Percentiles rank a stretch among this genome's conserved stretches.
phyloP scores from a whole-genome alignment of 2,113 vertebrate genomes.

The Gallinago paraguaiae region DNA sequence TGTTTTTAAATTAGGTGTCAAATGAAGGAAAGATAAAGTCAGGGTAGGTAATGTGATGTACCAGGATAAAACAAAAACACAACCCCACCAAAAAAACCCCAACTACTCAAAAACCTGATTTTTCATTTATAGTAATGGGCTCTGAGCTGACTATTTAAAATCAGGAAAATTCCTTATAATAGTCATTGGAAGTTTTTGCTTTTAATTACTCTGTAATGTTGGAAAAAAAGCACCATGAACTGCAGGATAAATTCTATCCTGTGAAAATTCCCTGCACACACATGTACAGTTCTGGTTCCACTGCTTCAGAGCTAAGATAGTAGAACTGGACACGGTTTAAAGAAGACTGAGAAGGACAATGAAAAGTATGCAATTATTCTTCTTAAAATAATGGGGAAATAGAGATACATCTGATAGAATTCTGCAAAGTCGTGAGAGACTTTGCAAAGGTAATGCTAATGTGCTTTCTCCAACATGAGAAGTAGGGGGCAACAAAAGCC shows the following conservation, averaged over 20 bases:
- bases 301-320: not conserved
- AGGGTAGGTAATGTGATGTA: not conserved
- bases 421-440: not conserved
- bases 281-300: not conserved
- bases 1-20: not conserved
- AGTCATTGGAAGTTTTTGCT: not conserved
- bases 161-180: not conserved
- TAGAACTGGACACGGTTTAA: not conserved
- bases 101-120: not conserved
- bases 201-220: not conserved
- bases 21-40: not conserved
- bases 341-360: not conserved
- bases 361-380: not conserved
- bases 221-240: not conserved
- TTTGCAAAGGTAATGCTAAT: not conserved
- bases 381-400: not conserved
- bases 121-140: not conserved
- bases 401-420: not conserved
- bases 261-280: not conserved
- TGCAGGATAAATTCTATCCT: not conserved
- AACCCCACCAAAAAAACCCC: not conserved
- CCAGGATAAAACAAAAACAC: not conserved
- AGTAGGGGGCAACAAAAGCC: slow-evolving; percentile 38
- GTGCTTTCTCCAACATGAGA: not conserved
- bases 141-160: not conserved